phyloP scores from a whole-genome alignment of 2,797 vertebrate species.

The Dendrocincla fuliginosa region DNA sequence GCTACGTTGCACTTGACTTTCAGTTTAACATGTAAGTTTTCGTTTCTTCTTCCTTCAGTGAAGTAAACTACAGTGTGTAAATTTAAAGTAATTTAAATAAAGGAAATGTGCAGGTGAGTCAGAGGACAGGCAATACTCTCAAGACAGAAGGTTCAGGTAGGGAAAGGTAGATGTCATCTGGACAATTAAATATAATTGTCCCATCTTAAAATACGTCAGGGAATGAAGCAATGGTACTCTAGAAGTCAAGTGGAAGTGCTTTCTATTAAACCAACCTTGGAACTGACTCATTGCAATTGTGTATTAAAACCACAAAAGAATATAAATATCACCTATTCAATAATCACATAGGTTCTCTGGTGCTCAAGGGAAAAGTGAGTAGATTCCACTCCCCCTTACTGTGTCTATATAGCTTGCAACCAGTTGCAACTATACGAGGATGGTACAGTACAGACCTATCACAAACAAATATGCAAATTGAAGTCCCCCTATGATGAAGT shows the following conservation, averaged over 20 bases:
- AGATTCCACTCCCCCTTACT: background rate
- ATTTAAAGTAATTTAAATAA: background rate
- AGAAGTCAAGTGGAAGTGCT: background rate
- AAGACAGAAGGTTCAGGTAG: background rate
- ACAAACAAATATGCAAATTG: background rate
- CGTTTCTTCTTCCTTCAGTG: background rate
- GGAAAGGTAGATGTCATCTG: background rate
- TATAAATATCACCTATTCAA: background rate
- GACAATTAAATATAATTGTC: background rate
- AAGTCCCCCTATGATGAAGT: background rate
- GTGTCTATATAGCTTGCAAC: background rate
- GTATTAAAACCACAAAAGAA: background rate
- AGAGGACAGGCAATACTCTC: background rate
- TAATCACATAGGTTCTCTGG: background rate
- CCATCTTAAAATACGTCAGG: background rate
- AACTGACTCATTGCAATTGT: background rate
- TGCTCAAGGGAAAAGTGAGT: background rate
- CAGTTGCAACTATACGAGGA: background rate
- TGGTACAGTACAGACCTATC: background rate
- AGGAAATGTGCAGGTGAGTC: background rate
- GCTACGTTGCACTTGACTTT: fast-evolving
- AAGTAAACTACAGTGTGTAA: background rate
- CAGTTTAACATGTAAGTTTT: background rate
- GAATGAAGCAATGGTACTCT: background rate
- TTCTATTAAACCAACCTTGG: background rate